phyloP scores from a whole-genome alignment of 2,888 invertebrate species.

The Cheilosia scutellata region DNA sequence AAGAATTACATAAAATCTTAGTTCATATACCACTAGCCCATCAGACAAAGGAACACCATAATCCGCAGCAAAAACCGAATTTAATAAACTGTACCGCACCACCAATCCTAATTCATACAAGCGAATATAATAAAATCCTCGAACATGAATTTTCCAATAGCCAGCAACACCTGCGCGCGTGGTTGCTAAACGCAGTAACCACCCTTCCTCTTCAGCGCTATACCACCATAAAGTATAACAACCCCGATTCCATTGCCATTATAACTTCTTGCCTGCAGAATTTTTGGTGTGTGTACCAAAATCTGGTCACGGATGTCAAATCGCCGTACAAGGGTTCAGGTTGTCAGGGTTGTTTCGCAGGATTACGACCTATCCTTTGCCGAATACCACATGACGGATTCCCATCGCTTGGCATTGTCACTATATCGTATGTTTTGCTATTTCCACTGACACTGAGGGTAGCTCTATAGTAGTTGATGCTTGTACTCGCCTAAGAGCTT shows the following conservation, averaged over 20 bases:
- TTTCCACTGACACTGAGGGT: conserved; percentile 41
- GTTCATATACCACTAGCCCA: background rate
- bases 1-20: background rate
- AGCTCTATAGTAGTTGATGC: conserved; percentile 54
- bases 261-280: conserved; percentile 66
- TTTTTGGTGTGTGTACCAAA: conserved; percentile 74
- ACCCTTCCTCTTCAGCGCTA: conserved; percentile 41
- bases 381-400: conserved; percentile 66
- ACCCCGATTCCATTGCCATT: conserved; percentile 38
- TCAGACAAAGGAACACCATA: background rate
- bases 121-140: conserved; percentile 61
- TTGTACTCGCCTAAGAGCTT: conserved; percentile 70
- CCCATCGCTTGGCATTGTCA: conserved; percentile 51
- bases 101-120: conserved; percentile 64
- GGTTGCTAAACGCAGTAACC: conserved; percentile 34
- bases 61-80: conserved; percentile 19
- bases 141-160: conserved; percentile 41
- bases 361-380: conserved; percentile 56
- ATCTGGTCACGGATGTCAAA: conserved; percentile 75
- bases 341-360: conserved; percentile 41
- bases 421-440: conserved; percentile 56
- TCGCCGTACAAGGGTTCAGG: conserved; percentile 45
- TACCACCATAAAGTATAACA: conserved; percentile 22
- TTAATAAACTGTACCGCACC: conserved; percentile 54
- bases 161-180: conserved; percentile 63